phyloP scores from a whole-genome alignment of 2,888 invertebrate genomes.

The Drosophila kuntzei region DNA sequence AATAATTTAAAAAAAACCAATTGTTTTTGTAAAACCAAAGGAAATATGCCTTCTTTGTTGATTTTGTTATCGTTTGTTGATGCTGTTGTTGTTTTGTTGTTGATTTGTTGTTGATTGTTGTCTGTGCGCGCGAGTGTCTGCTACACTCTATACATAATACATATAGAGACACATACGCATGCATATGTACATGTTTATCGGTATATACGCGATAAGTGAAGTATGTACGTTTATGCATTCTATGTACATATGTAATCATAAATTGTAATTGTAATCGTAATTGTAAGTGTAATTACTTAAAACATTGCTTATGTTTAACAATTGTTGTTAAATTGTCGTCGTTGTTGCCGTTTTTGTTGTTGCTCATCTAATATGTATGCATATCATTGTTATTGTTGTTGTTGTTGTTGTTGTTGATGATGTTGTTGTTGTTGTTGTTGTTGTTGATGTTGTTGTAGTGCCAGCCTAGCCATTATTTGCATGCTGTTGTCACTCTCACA shows the following conservation, averaged over 20 bases:
- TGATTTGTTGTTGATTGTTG: constrained; percentile 12
- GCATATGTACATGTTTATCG: constrained; percentile 25
- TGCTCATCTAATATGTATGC: constrained; percentile 15
- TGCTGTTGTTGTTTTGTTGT: constrained; percentile 10
- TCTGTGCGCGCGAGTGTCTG: constrained; percentile 9
- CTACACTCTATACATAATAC: constrained; percentile 14
- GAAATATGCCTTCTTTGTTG: constrained; percentile 51
- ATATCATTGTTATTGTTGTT: constrained; percentile 26
- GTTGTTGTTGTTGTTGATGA: constrained; percentile 5
- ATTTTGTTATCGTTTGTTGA: constrained; percentile 15
- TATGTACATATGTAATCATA: constrained; percentile 29
- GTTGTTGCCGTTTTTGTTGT: constrained; percentile 36
- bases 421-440: constrained; percentile 17
- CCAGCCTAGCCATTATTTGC: constrained; percentile 1
- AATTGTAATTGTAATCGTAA: constrained; percentile 20
- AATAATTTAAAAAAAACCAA: constrained; percentile 33
- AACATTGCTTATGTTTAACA: constrained; percentile 70
- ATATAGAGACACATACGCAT: constrained; percentile 29
- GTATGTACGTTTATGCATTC: constrained; percentile 26
- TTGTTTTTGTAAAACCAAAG: constrained; percentile 36
- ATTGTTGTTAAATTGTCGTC: constrained; percentile 50
- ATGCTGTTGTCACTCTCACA: constrained; percentile 10
- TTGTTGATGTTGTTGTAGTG: constrained; percentile 6
- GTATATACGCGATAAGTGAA: constrained; percentile 18
- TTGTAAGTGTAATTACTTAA: constrained; percentile 47